Base-by-base conservation (phyloP, 2,797 vertebrate species). In the Trematomus bernacchii region DNA sequence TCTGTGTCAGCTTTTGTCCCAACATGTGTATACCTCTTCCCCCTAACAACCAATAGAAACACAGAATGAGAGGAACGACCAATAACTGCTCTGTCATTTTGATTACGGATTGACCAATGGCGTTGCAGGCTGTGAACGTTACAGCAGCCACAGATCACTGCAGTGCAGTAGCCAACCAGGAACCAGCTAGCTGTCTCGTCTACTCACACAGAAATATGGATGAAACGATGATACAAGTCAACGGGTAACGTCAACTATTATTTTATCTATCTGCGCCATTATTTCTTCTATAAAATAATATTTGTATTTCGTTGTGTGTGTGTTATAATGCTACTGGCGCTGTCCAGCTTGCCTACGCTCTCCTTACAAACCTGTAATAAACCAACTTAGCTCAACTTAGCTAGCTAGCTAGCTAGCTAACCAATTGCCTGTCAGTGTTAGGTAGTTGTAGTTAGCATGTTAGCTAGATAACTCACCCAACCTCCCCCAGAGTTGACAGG, bases 131-230 rank as follows among this genome's bases (percentile, higher is more conserved):
- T 46, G 75, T 4, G 53, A 48, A 42, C 64, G 71, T 53, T 53
- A 70, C 76, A 66, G 86, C 65, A 61, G 87, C 63, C 70, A 8
- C 59, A 46, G 63, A 76, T 61, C 79, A 85, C 89, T 87, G 91
- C 92, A 90, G 82, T 87, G 90, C 92, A 87, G 83, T 55, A 83
- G 75, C 89, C 87, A 88, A 89, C 83, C 87, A 89, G 88, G 85
- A 59, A 10, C 18, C 73, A 83, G 85, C 87, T 86, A 91, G 86
- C 84, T 65, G 66, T 59, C 64, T 19, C 15, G 77, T 74, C 68
- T 55, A 54, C 79, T 47, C 75, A 51, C 75, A 51, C 52, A 89
- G 80, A 84, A 92, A 91, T 83, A 93, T 95, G 93, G 91, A 85
- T 59, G 86, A 85, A 85, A 75, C 66, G 65, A 87, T 47, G 53